Evolutionary conservation across 2,113 vertebrate genomes (phyloP).

Genomic region (Callithrix jacchus): DNA sequence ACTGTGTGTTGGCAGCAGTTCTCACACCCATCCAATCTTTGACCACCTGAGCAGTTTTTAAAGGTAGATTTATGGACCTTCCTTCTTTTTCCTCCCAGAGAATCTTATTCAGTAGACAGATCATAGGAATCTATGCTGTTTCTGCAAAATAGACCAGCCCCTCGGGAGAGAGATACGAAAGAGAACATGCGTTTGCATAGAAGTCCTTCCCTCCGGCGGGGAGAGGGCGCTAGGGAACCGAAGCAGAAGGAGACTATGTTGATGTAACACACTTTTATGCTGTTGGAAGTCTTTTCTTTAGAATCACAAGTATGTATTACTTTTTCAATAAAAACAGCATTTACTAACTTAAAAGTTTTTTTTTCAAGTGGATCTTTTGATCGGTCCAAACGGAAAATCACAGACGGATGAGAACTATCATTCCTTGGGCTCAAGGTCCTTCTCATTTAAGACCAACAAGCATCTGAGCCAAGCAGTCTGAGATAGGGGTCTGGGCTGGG

Average conservation of each 20-base stretch:
- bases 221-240: fast-evolving
- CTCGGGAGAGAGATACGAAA: background rate
- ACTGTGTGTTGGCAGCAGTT: background rate
- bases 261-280: background rate
- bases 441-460: background rate
- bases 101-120: background rate
- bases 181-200: background rate
- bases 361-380: background rate
- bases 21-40: background rate
- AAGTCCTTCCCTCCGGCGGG: background rate
- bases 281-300: background rate
- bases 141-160: background rate
- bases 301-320: background rate
- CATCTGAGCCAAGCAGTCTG: background rate
- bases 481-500: background rate
- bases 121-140: background rate
- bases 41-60: background rate
- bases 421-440: background rate
- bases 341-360: background rate
- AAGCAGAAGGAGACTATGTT: background rate
- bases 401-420: background rate
- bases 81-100: background rate
- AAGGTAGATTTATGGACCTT: background rate
- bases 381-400: background rate
- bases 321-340: background rate